Percentiles rank a stretch among this genome's conserved stretches.
These are phyloP conservation scores for Axea sp. DNA, from an alignment of 2,888 invertebrate species.

Conservation along the genomic window DNA sequence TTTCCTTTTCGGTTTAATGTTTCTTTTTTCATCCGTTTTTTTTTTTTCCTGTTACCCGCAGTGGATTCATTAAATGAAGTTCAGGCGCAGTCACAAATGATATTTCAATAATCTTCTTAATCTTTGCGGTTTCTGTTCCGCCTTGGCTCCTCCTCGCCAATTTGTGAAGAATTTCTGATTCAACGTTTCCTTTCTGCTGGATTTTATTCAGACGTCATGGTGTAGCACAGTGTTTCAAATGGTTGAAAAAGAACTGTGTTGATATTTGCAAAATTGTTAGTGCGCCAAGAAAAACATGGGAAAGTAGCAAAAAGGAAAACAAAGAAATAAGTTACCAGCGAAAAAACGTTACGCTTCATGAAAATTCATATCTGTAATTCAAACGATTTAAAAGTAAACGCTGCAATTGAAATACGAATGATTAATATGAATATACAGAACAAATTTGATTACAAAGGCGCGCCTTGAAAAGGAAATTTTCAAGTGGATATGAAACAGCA, in stretches of 20 bases:
- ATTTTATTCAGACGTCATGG: too few species aligned
- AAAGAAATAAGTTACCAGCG: too few species aligned
- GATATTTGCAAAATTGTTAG: not conserved
- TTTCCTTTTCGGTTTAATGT: constrained; percentile 1
- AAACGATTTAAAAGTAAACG: not conserved
- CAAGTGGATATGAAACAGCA: constrained; percentile 46
- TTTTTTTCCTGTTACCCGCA: constrained; percentile 31
- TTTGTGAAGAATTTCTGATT: constrained; percentile 13
- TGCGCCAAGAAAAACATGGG: too few species aligned
- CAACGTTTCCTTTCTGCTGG: constrained; percentile 5
- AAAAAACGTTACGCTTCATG: not conserved
- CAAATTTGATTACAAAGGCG: not conserved
- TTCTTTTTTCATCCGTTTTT: constrained; percentile 26
- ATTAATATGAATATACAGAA: constrained; percentile 5
- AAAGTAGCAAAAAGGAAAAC: not conserved
- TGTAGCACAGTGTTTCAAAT: too few species aligned
- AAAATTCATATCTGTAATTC: not conserved
- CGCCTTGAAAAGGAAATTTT: constrained; percentile 17
- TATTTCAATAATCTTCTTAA: constrained; percentile 59
- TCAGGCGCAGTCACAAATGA: constrained; percentile 47
- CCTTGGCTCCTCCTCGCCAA: not conserved
- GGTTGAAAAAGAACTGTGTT: not conserved
- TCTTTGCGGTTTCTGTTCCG: constrained; percentile 21
- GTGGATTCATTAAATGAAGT: constrained; percentile 55
- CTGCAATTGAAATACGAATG: constrained; percentile 1